phyloP scores from a whole-genome alignment of 2,797 vertebrate genomes.

The Hephaestus fuliginosus region DNA sequence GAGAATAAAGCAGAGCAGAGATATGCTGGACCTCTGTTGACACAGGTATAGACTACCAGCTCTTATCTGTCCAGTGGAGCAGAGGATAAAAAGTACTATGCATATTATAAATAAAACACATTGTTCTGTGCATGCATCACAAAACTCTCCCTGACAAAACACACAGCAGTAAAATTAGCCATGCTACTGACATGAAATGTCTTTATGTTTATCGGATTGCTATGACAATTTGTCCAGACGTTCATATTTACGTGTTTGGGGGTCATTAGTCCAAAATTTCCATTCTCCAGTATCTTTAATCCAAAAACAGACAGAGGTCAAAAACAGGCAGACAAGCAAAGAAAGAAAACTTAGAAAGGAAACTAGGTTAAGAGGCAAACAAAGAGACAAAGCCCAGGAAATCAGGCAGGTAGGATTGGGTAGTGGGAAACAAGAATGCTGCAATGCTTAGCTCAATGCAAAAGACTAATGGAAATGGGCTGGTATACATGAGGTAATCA shows the following conservation, averaged over 20 bases:
- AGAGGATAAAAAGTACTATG: slow-evolving; percentile 68
- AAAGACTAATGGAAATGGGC: not conserved
- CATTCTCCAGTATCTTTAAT: not conserved
- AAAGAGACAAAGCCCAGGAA: not conserved
- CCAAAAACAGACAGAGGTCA: not conserved
- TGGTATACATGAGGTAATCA: not conserved
- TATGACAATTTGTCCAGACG: no score
- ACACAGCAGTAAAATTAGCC: not conserved
- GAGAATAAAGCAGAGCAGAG: slow-evolving; percentile 73
- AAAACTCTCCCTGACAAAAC: slow-evolving; percentile 41
- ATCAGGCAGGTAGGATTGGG: not conserved
- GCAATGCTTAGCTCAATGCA: not conserved
- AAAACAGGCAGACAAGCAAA: not conserved
- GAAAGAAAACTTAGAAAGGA: no score
- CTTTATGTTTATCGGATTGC: not conserved
- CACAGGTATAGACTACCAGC: slow-evolving; percentile 52
- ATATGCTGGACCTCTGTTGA: slow-evolving; percentile 72
- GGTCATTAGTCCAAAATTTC: not conserved
- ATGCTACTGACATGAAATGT: not conserved
- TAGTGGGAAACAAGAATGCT: not conserved
- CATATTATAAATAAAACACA: slow-evolving; percentile 57
- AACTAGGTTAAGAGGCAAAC: no score
- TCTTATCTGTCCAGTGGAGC: slow-evolving; percentile 73
- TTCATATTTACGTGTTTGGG: not conserved
- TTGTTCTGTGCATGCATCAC: slow-evolving; percentile 42